Conservation (phyloP, 2,888 invertebrate species). For the Nemapogon koenigi region DNA sequence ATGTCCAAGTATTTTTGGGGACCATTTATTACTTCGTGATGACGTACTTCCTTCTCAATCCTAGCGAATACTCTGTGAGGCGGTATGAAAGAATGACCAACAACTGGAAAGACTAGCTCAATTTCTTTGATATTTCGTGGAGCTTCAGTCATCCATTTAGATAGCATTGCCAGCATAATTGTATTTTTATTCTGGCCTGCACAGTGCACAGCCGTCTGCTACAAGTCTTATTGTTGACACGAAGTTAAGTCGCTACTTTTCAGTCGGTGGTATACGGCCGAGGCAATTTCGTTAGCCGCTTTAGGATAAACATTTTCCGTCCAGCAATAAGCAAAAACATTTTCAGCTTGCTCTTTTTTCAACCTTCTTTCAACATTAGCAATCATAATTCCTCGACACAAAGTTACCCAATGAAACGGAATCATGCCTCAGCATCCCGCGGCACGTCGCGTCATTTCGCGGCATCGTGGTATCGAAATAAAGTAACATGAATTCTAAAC, state of each 20-base stretch:
- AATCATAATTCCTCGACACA: too few relatives aligned
- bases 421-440: too few relatives aligned
- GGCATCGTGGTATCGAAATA: too few relatives aligned
- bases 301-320: slow-evolving; percentile 21
- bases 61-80: slow-evolving; percentile 20
- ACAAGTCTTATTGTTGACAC: slow-evolving; percentile 8
- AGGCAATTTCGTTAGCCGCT: slow-evolving; percentile 24
- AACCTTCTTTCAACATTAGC: too few relatives aligned
- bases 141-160: slow-evolving; percentile 15
- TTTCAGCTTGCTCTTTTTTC: too few relatives aligned
- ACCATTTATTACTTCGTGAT: slow-evolving; percentile 15
- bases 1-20: slow-evolving; percentile 19
- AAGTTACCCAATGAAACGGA: too few relatives aligned
- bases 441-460: too few relatives aligned
- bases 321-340: slow-evolving; percentile 21
- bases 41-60: slow-evolving; percentile 19
- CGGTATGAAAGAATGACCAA: slow-evolving; percentile 19
- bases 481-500: too few relatives aligned
- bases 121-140: slow-evolving; percentile 12
- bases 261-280: slow-evolving; percentile 21
- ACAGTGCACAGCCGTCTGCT: slow-evolving; percentile 14
- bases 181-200: slow-evolving; percentile 22
- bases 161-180: slow-evolving; percentile 18
- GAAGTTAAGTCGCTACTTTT: slow-evolving; percentile 10
- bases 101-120: slow-evolving; percentile 19